Conservation (phyloP, 2,888 invertebrate genomes). For the Eledona agricola region DNA sequence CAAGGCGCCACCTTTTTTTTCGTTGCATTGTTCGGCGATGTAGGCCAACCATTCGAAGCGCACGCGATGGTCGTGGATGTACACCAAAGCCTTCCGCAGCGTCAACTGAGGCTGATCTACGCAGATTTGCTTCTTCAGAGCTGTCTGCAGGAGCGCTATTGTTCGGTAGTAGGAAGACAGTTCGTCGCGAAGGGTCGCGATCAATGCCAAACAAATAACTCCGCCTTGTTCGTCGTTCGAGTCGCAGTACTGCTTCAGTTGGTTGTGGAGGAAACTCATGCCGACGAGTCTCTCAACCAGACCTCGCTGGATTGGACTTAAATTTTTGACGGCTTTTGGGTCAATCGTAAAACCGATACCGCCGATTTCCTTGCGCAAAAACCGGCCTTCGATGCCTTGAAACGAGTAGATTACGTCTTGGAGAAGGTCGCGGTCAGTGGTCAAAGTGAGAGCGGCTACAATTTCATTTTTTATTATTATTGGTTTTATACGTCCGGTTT, state of each 20-base stretch:
- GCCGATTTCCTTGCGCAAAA: slow-evolving; percentile 72
- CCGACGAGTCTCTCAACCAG: slow-evolving; percentile 81
- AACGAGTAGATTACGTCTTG: slow-evolving; percentile 86
- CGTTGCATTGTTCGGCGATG: slow-evolving; percentile 83
- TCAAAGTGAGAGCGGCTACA: slow-evolving; percentile 36
- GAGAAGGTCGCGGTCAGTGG: slow-evolving; percentile 64
- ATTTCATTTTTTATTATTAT: slow-evolving; percentile 1
- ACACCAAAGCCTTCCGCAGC: slow-evolving; percentile 73
- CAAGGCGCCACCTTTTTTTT: slow-evolving; percentile 86
- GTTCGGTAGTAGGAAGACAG: slow-evolving; percentile 88
- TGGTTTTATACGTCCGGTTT: neutral
- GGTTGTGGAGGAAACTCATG: slow-evolving; percentile 81
- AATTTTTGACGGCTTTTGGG: slow-evolving; percentile 64
- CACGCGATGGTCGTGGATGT: slow-evolving; percentile 81
- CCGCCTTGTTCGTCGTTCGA: slow-evolving; percentile 73
- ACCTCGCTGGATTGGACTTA: slow-evolving; percentile 67
- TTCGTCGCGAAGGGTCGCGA: slow-evolving; percentile 84
- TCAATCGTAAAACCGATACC: slow-evolving; percentile 71
- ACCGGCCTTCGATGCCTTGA: slow-evolving; percentile 86
- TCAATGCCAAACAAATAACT: slow-evolving; percentile 85
- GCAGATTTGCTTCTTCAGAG: slow-evolving; percentile 60
- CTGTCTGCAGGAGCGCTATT: slow-evolving; percentile 86
- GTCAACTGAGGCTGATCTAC: slow-evolving; percentile 64
- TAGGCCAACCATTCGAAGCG: slow-evolving; percentile 84
- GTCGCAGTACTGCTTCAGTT: slow-evolving; percentile 82